These are phyloP conservation scores for Molorchus minor DNA, from an alignment of 2,888 invertebrate species.

Conservation along the genomic window DNA sequence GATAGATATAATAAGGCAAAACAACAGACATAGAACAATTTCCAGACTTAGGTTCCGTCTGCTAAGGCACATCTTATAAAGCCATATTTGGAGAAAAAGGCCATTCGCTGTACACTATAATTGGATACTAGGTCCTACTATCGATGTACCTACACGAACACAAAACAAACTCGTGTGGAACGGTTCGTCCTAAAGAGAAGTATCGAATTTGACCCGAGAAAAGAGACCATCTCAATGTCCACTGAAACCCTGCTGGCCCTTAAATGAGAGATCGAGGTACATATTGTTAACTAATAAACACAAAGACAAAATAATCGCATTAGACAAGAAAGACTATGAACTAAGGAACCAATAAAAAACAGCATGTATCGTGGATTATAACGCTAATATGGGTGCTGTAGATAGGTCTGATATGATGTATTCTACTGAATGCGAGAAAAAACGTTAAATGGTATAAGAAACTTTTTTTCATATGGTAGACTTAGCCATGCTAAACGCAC, in stretches of 20 bases:
- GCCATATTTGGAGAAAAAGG: slow-evolving; percentile 13
- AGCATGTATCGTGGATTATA: background rate
- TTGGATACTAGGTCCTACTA: background rate
- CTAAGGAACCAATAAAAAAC: background rate
- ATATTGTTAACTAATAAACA: slow-evolving; percentile 4
- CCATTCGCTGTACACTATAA: background rate
- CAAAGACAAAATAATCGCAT: background rate
- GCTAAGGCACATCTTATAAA: background rate
- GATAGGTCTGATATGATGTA: background rate
- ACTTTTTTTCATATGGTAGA: background rate
- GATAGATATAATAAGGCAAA: background rate
- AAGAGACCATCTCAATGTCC: background rate
- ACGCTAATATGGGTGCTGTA: background rate
- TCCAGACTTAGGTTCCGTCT: background rate
- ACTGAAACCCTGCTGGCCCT: background rate
- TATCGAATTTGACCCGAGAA: background rate
- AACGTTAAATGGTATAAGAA: background rate
- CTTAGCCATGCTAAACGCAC: background rate
- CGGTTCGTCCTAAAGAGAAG: background rate
- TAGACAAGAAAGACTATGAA: background rate
- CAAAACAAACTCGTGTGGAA: slow-evolving; percentile 6
- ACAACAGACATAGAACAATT: background rate
- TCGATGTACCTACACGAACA: slow-evolving; percentile 3
- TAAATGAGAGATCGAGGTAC: slow-evolving; percentile 2
- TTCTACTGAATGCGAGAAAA: background rate